A percentile compares a stretch with the other conserved stretches of the same genome.
These are phyloP conservation scores for Ashinkailepas kermadecensis DNA, from an alignment of 2,888 invertebrate genomes.

Conservation along the genomic window DNA sequence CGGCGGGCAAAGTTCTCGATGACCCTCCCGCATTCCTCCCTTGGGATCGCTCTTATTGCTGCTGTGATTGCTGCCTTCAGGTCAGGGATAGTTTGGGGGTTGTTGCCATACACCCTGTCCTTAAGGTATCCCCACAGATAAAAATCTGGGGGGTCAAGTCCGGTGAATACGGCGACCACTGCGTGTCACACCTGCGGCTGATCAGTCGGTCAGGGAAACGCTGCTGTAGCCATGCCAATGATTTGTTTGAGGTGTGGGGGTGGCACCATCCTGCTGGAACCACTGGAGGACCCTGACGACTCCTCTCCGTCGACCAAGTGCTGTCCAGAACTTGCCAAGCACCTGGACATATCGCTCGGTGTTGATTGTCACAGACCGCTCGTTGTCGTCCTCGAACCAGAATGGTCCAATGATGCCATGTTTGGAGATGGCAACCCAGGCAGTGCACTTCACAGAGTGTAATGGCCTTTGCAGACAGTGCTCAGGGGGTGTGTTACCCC, in stretches of 20 bases:
- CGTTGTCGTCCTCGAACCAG: constrained; percentile 24
- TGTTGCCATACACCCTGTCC: constrained; percentile 24
- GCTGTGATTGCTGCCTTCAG: not conserved
- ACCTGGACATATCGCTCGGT: constrained; percentile 19
- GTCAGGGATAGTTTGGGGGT: constrained; percentile 5
- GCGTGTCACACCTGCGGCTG: constrained; percentile 10
- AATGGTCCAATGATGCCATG: constrained; percentile 26
- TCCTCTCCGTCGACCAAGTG: not conserved
- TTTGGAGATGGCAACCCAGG: constrained; percentile 31
- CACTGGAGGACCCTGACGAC: not conserved
- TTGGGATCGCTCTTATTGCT: not conserved
- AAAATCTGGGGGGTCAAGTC: constrained; percentile 27
- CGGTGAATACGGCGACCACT: constrained; percentile 27
- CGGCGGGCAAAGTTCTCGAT: not conserved
- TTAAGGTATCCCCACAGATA: constrained; percentile 27
- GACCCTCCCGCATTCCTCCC: not conserved
- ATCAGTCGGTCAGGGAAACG: constrained; percentile 24
- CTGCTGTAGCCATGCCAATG: not conserved
- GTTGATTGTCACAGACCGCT: constrained; percentile 19
- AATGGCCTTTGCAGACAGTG: constrained; percentile 22
- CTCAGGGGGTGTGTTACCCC: constrained; percentile 25
- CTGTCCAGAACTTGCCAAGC: not conserved
- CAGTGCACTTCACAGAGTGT: constrained; percentile 27
- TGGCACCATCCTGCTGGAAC: constrained; percentile 3
- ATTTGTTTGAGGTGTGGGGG: constrained; percentile 7